Conservation (phyloP, 1,140 invertebrate genomes). For the Drosophila guanche region DNA sequence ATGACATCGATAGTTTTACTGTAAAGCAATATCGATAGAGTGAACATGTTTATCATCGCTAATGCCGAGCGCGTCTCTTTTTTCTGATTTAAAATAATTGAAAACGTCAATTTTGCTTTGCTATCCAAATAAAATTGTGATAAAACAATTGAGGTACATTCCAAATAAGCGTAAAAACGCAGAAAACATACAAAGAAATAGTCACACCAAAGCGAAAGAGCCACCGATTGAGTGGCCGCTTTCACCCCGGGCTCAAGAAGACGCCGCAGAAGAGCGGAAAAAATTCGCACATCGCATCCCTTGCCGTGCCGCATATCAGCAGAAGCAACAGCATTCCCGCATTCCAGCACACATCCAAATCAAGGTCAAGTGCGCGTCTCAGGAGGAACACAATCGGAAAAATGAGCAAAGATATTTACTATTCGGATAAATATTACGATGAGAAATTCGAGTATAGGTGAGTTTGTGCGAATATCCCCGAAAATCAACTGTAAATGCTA, state of each 20-base stretch:
- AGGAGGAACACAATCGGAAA: constrained; percentile 8
- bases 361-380: neutral
- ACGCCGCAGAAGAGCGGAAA: too few species aligned
- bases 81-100: constrained; percentile 51
- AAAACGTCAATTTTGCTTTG: constrained; percentile 5
- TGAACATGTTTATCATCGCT: neutral
- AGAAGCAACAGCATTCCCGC: neutral
- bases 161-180: neutral
- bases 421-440: constrained; percentile 96
- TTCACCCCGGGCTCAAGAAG: too few species aligned
- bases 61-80: constrained; percentile 59
- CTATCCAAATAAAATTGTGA: constrained; percentile 14
- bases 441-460: constrained; percentile 94
- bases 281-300: too few species aligned
- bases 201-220: too few species aligned
- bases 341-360: constrained; percentile 33
- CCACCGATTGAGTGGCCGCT: too few species aligned
- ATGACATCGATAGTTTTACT: too few species aligned
- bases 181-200: neutral
- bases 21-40: too few species aligned
- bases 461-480: constrained; percentile 17
- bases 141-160: neutral
- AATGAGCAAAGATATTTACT: constrained; percentile 89
- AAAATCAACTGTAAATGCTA: constrained; percentile 34
- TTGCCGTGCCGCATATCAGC: too few species aligned